Base-by-base conservation (phyloP, 37 sponge, comb jelly and placozoan species). In the Ianthella basta region DNA sequence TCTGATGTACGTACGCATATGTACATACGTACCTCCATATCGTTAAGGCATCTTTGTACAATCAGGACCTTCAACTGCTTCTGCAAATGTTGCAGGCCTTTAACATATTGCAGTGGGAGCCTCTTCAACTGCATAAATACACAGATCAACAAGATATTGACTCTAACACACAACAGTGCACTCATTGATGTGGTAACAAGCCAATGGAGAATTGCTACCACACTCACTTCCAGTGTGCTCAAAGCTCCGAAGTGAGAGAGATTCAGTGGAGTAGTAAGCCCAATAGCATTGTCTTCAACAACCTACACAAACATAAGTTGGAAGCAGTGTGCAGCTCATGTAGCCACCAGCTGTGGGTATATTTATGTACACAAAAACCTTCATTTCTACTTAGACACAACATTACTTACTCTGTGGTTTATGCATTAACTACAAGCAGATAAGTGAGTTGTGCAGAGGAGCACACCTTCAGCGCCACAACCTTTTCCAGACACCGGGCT, bases 11-110 rank as follows among this genome's bases (percentile, higher is more conserved):
- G n/a, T n/a, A n/a, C n/a, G n/a, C n/a, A n/a, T n/a, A n/a, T n/a
- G n/a, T n/a, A n/a, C n/a, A n/a, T n/a, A n/a, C n/a, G n/a, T 37
- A 86, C 87, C 80, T 86, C 81, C 13, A 86, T 20, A 41, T 61
- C 57, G 81, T 81, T 87, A 15, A 91, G 66, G 39, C 84, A 92
- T 18, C 90, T 67, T 67, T 92, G 84, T 20, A 92, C 84, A 4
- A 86, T 64, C 33, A 92, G 56, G 0, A 38, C 65, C 44, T 68
- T 83, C 30, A 93, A 83, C 82, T 93, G 93, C 14, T 85, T 57
- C 20, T 90, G 79, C 37, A 93, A 82, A 27, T 64, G 63, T 68
- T 89, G 84, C 53, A 93, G 90, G 35, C 88, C 88, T 32, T 65
- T 80, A 0, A 93, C 38, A n/a, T 63, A 24, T 19, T 44, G 55